Evolutionary conservation across 2,888 invertebrate genomes (phyloP).

Genomic region (Dynastes grantii): DNA sequence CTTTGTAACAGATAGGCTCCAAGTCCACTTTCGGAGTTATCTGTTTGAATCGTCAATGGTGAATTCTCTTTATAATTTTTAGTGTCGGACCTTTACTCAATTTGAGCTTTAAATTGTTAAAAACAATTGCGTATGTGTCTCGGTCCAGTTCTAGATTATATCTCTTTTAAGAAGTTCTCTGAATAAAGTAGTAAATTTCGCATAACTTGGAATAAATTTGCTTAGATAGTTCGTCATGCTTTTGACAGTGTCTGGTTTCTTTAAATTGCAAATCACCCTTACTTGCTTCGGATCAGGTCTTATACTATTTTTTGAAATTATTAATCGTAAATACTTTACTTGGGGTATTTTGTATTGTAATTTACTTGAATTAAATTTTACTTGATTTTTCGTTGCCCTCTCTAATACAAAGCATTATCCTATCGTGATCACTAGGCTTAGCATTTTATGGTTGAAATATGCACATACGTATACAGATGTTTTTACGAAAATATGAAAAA

Average conservation of each 20-base stretch:
- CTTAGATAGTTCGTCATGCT: neutral
- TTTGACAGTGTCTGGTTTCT: neutral
- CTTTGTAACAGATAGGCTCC: too few relatives aligned
- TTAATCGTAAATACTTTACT: neutral
- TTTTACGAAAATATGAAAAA: too few relatives aligned
- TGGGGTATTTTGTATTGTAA: neutral
- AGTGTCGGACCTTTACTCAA: too few relatives aligned
- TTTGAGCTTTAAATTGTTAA: too few relatives aligned
- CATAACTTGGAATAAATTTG: slow-evolving; percentile 1
- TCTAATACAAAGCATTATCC: neutral
- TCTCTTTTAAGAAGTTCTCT: too few relatives aligned
- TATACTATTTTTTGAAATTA: neutral
- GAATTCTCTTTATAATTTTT: too few relatives aligned
- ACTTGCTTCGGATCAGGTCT: neutral
- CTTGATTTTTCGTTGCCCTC: neutral
- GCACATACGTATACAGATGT: too few relatives aligned
- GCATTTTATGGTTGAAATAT: too few relatives aligned
- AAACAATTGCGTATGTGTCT: too few relatives aligned
- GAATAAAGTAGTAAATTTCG: neutral
- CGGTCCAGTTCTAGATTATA: too few relatives aligned
- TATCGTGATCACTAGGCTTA: neutral
- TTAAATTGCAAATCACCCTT: neutral
- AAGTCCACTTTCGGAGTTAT: too few relatives aligned
- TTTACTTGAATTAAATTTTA: neutral
- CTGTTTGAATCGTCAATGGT: too few relatives aligned